Evolutionary conservation across 2,113 vertebrate species (phyloP), one percentile per base, ranked within the genome.

Genomic region (Zosterops lateralis): DNA sequence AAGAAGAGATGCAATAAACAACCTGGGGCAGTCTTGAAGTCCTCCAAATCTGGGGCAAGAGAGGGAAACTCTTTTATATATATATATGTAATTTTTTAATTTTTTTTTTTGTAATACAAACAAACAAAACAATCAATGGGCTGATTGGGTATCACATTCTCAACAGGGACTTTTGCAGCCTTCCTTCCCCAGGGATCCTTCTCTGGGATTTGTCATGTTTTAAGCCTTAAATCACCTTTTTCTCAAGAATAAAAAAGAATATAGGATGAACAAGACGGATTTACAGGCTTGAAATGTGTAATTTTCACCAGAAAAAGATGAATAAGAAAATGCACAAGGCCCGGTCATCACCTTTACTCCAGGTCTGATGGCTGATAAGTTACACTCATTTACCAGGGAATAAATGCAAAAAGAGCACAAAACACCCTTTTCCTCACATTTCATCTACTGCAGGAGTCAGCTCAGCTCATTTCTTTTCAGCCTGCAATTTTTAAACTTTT

Each of bases 91-190:
- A 38, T 38, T 38, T 36, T 36, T 36, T 36, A 38, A 38, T 21
- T 22, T 70, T 48, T 34, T 31, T 45, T 44, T 14, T 2, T 38
- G 36, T 38, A 20, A 36, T 26, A 61, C 13, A 58, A 77, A 3
- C 8, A 62, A 71, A 26, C 0, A 0, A 20, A 70, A 14, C 3
- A 31, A 17, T 25, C 13, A n/a, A 22, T 4, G 22, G 45, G 42
- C 29, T 56, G 29, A 45, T 8, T 7, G 2, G 10, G 29, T 10
- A 65, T 32, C 26, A 44, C 12, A 8, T 51, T 54, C 66, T 14
- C 34, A 34, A 11, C 1, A 2, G 44, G 9, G 2, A 34, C n/a
- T 40, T 79, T 38, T 10, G 3, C 29, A 38, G 3, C 13, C 18
- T 38, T 75, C 51, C 36, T 57, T 65, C 40, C n/a, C 38, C 26